A percentile compares a stretch with the other conserved stretches of the same genome.
These are phyloP conservation scores for Microcebus jonahi DNA, from an alignment of 2,113 vertebrate species.

Conservation along the genomic window DNA sequence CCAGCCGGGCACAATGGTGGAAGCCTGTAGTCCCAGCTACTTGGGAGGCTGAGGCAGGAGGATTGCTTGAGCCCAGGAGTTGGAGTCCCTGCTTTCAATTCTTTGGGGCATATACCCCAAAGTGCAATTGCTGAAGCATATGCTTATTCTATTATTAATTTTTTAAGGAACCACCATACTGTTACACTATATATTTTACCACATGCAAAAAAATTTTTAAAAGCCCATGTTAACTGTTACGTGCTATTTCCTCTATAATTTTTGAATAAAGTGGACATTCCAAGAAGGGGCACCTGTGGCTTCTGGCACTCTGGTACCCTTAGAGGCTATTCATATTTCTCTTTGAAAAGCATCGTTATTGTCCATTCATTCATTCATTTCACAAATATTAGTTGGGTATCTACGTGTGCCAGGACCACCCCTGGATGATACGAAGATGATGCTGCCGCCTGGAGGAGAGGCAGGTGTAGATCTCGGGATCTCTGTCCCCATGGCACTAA, in stretches of 20 bases:
- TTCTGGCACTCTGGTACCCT: neutral
- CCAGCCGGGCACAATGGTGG: too few relatives aligned
- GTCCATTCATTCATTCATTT: neutral
- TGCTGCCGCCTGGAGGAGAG: neutral
- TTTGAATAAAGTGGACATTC: neutral
- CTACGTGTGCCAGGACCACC: neutral
- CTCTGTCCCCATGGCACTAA: neutral
- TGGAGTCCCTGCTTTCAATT: neutral
- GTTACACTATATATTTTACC: neutral
- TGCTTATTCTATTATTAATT: neutral
- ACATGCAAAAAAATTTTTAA: neutral
- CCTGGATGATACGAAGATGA: neutral
- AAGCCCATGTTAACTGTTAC: neutral
- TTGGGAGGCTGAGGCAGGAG: too few relatives aligned
- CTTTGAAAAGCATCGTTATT: neutral
- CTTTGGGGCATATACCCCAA: neutral
- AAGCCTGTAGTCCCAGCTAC: too few relatives aligned
- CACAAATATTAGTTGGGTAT: neutral
- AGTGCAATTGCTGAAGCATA: neutral
- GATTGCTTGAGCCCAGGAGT: too few relatives aligned
- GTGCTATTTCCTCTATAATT: neutral
- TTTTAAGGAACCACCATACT: neutral
- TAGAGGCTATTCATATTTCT: neutral
- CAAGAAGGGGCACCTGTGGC: neutral
- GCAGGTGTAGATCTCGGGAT: rapidly evolving